These are phyloP conservation scores for Petrolisthes manimaculis DNA, from an alignment of 2,888 invertebrate species.

Conservation along the genomic window DNA sequence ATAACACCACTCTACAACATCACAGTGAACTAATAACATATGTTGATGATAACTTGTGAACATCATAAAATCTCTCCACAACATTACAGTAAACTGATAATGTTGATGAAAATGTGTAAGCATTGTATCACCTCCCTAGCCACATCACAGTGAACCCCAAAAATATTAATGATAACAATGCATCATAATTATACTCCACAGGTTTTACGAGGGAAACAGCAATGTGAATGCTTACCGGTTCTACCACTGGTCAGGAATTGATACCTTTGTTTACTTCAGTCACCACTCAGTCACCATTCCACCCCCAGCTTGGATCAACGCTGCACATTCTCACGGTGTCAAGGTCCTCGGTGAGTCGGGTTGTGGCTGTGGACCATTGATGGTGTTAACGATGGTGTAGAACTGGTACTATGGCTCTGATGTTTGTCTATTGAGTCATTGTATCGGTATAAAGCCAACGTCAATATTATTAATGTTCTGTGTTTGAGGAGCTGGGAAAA, in stretches of 20 bases:
- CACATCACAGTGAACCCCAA: too few species aligned
- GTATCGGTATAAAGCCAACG: too few species aligned
- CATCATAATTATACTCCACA: background rate
- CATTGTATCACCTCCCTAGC: background rate
- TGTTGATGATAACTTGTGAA: too few species aligned
- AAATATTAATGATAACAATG: too few species aligned
- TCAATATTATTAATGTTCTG: too few species aligned
- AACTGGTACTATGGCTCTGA: background rate
- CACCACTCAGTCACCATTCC: slow-evolving; percentile 96
- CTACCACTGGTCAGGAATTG: slow-evolving; percentile 91
- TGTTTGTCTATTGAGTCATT: too few species aligned
- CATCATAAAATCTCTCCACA: too few species aligned
- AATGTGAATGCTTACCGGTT: slow-evolving; percentile 79
- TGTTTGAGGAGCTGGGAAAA: too few species aligned
- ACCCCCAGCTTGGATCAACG: slow-evolving; percentile 91
- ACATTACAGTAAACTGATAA: too few species aligned
- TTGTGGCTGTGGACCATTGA: background rate
- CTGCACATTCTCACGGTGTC: slow-evolving; percentile 91
- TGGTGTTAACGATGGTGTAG: background rate
- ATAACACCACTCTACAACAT: too few species aligned
- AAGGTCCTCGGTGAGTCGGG: slow-evolving; percentile 80
- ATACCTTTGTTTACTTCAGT: slow-evolving; percentile 96
- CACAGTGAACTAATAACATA: too few species aligned
- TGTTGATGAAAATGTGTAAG: too few species aligned
- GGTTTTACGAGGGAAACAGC: slow-evolving; percentile 41